These are phyloP conservation scores for Drosophila hydei DNA, from an alignment of 1,140 invertebrate genomes.

Conservation along the genomic window DNA sequence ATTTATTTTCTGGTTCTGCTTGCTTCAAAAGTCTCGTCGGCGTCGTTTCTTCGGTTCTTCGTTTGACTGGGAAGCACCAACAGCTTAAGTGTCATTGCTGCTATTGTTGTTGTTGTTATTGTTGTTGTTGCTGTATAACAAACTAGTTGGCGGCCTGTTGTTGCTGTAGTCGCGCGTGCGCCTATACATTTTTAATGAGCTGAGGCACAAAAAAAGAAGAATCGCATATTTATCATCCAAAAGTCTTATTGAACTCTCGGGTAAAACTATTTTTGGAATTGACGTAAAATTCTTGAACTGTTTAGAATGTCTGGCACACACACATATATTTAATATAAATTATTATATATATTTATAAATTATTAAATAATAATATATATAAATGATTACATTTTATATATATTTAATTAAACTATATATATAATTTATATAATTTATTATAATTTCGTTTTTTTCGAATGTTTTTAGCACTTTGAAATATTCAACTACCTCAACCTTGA, in stretches of 20 bases:
- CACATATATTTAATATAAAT: no score
- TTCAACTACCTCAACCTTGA: no score
- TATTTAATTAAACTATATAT: no score
- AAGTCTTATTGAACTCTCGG: slow-evolving; percentile 1
- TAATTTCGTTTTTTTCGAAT: no score
- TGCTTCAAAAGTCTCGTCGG: neutral
- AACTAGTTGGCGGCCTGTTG: slow-evolving; percentile 20
- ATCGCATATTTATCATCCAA: slow-evolving; percentile 7
- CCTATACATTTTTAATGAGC: slow-evolving; percentile 35
- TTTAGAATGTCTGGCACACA: no score
- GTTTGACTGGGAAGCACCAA: slow-evolving; percentile 2
- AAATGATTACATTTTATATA: no score
- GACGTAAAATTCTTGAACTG: slow-evolving; percentile 12
- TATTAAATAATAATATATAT: no score
- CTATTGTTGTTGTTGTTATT: neutral
- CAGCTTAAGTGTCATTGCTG: slow-evolving; percentile 1
- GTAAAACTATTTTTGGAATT: slow-evolving; percentile 22
- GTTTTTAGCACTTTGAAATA: no score
- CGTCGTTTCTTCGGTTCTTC: neutral
- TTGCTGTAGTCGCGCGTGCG: neutral
- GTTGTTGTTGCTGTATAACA: neutral
- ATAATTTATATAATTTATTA: no score
- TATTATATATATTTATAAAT: no score
- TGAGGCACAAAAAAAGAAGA: neutral
- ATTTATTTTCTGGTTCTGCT: slow-evolving; percentile 1